These are phyloP conservation scores for Lutraria rhynchaena DNA, from an alignment of 1,140 invertebrate genomes.

Conservation along the genomic window DNA sequence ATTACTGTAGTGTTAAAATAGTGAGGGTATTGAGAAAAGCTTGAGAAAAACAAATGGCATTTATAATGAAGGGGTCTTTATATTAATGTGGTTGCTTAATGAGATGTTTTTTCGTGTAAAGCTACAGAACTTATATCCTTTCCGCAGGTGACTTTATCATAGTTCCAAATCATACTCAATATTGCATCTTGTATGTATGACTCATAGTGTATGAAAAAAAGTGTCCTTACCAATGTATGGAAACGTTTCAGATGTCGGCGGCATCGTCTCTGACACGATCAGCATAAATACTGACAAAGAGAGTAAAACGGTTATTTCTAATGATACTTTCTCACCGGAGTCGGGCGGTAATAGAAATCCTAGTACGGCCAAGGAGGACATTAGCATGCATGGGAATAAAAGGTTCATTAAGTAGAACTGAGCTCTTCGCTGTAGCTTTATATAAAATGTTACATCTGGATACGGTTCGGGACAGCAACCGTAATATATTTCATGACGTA, in stretches of 20 bases:
- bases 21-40: too few relatives aligned
- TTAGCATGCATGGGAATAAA: conserved; percentile 67
- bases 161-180: background rate
- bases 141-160: background rate
- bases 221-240: conserved; percentile 83
- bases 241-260: conserved; percentile 94
- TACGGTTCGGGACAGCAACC: conserved; percentile 96
- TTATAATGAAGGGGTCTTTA: background rate
- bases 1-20: too few relatives aligned
- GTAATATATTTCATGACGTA: conserved; percentile 83
- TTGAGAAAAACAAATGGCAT: too few relatives aligned
- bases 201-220: too few relatives aligned
- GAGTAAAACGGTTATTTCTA: conserved; percentile 88
- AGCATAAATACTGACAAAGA: conserved; percentile 82
- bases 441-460: conserved; percentile 98
- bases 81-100: background rate
- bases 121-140: background rate
- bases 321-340: conserved; percentile 84
- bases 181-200: too few relatives aligned
- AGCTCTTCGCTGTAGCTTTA: conserved; percentile 96
- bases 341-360: conserved; percentile 85
- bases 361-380: conserved; percentile 94
- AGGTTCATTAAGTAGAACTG: conserved; percentile 91
- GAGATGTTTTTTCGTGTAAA: background rate
- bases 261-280: conserved; percentile 95